phyloP scores from a whole-genome alignment of 2,797 vertebrate species.

The Alca torda region DNA sequence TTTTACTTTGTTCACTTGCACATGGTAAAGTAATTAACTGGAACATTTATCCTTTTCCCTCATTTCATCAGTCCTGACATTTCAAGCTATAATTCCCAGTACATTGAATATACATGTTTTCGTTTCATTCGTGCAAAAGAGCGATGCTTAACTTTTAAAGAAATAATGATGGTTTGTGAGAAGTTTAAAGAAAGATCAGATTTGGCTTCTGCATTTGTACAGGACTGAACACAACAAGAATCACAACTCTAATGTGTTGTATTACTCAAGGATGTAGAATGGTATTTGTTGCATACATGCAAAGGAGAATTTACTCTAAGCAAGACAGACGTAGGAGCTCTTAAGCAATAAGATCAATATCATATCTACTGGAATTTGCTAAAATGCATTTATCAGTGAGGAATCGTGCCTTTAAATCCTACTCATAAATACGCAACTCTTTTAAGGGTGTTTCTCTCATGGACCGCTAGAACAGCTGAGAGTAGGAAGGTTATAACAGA shows the following conservation, averaged over 20 bases:
- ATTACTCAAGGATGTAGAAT: conserved; percentile 3
- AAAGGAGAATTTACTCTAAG: conserved; percentile 1
- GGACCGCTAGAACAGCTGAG: neutral
- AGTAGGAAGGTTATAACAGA: neutral
- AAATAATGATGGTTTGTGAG: conserved; percentile 7
- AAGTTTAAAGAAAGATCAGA: conserved; percentile 10
- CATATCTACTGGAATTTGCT: neutral
- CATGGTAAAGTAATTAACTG: conserved; percentile 56
- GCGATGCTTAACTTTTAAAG: neutral
- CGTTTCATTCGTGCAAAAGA: neutral
- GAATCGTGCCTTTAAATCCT: neutral
- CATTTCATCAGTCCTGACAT: conserved; percentile 41
- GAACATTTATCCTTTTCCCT: conserved; percentile 47
- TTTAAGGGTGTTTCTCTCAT: neutral
- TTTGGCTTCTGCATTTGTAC: neutral
- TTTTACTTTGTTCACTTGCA: conserved; percentile 44
- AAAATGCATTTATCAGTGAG: neutral
- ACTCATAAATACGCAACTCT: neutral
- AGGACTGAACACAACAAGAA: neutral
- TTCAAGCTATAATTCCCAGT: conserved; percentile 26
- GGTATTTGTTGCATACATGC: neutral
- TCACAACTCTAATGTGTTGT: neutral
- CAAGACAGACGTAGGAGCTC: neutral
- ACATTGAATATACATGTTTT: conserved; percentile 51
- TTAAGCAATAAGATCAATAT: neutral